Evolutionary conservation across 1,140 invertebrate genomes (phyloP).

Genomic region (Ceratina japonica): DNA sequence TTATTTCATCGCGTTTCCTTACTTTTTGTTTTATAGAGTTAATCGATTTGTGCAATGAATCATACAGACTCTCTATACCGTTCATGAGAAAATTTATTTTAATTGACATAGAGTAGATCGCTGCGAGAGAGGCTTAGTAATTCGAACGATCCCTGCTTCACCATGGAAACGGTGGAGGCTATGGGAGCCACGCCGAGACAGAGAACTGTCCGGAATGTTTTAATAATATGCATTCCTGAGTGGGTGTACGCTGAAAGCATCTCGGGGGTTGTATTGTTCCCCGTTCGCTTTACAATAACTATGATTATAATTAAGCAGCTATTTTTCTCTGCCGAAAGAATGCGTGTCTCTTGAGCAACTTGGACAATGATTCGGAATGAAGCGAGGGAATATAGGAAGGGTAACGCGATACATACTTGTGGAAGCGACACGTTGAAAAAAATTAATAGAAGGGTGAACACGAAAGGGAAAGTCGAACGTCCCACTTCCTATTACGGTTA

Average conservation of each 20-base stretch:
- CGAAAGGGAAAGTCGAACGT: conserved; percentile 28
- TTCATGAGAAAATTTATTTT: too few species aligned
- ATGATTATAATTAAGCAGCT: conserved; percentile 43
- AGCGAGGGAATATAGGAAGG: background rate
- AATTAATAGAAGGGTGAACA: background rate
- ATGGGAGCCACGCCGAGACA: conserved; percentile 61
- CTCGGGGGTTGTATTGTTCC: conserved; percentile 20
- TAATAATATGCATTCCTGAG: conserved; percentile 71
- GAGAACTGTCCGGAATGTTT: conserved; percentile 67
- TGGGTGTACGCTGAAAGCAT: conserved; percentile 55
- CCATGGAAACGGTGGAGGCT: conserved; percentile 68
- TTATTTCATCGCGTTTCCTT: too few species aligned
- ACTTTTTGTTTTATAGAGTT: too few species aligned
- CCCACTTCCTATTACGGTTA: conserved; percentile 31
- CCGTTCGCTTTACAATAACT: conserved; percentile 13
- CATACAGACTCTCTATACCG: background rate
- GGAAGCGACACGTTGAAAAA: conserved; percentile 20
- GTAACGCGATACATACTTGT: conserved; percentile 45
- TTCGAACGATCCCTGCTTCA: conserved; percentile 67
- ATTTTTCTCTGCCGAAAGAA: conserved; percentile 35
- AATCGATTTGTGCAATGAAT: too few species aligned
- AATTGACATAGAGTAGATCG: too few species aligned
- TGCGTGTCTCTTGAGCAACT: conserved; percentile 5
- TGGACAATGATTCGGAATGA: conserved; percentile 14
- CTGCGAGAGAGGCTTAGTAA: conserved; percentile 59